Evolutionary conservation across 2,888 invertebrate species (phyloP), one percentile per base, ranked within the genome.

Genomic region (Serrognathus titanus): DNA sequence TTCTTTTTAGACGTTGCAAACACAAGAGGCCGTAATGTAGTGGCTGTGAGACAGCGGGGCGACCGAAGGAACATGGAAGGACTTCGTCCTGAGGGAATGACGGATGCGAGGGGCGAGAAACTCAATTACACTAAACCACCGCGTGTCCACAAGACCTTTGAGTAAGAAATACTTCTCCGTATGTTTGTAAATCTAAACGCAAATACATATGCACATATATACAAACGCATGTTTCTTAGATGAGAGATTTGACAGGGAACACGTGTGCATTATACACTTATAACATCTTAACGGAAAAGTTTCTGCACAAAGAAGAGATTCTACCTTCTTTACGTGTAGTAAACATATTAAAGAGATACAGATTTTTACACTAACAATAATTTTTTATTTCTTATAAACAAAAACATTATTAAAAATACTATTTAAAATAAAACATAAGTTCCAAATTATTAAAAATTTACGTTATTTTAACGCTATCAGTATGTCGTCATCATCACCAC

Each of bases 81-180:
- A 41, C 53, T 41, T 52, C 52, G 54, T 60, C 61, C 57, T 57
- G 53, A 39, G 64, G 61, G 61, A 63, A 55, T 57, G 59, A 59
- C 50, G 52, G 61, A 61, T 61, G 61, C 61, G 62, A 62, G 62
- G 59, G 60, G 59, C 45, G 58, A 59, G 59, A 62, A 63, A 65
- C 62, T 65, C 63, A 63, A 63, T 63, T 65, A 63, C 63, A 57
- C 62, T 65, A 65, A 63, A 62, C 61, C 63, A 63, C 63, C 60
- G 62, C 57, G 61, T 63, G 65, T 61, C 64, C 63, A 62, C 55
- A 49, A 52, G 59, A 50, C 50, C 46, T 53, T 57, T 57, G 53
- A 57, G 50, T 47, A 53, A 57, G 57, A 57, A 53, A 57, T 51
- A 57, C 53, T 31, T 24, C 48, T 51, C 20, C 49, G 52, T 54